Base-by-base conservation (phyloP, 2,888 invertebrate species). In the Blastobasis adustella region DNA sequence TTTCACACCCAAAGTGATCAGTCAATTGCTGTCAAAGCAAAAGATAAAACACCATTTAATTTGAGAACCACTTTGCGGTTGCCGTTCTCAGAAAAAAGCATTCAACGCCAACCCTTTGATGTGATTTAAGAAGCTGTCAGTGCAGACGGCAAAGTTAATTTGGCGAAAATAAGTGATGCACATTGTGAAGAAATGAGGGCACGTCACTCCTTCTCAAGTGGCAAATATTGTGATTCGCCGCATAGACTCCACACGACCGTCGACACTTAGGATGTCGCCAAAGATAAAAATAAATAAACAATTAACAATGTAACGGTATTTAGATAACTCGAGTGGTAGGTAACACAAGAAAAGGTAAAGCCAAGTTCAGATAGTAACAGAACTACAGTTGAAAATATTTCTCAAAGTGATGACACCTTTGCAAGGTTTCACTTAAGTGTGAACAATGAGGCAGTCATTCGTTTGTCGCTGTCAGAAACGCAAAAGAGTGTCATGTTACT, bases 1-100 rank as follows among this genome's bases (percentile, higher is more conserved):
- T 63, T 67, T 63, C 61, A 65, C 60, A 59, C 49, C 49, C 61
- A 58, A 59, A 66, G 62, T 59, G 59, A 73, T 76, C 70, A 69
- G 63, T 75, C 72, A 68, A 67, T 67, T 57, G 66, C 67, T 73
- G 73, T 71, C 76, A 71, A 55, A 67, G 39, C 59, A 54, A 55
- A 66, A 66, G 70, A 77, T 76, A 73, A 72, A 65, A 59, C 65
- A 64, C 68, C 69, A 72, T 71, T 70, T 67, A 69, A 67, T 68
- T 66, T 60, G 65, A 62, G 62, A 55, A 58, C 53, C 56, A 57
- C 60, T 59, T 60, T 53, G 57, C 45, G 41, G 44, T 50, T 47
- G 46, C 49, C 45, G 49, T 37, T 50, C 45, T 38, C 38, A 23
- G 47, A 23, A 49, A 51, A 36, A 49, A 42, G n/a, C 6, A 10